A percentile compares a stretch with the other conserved stretches of the same genome.
Conservation (phyloP, 2,797 vertebrate genomes). For the Neosalanx taihuensis region DNA sequence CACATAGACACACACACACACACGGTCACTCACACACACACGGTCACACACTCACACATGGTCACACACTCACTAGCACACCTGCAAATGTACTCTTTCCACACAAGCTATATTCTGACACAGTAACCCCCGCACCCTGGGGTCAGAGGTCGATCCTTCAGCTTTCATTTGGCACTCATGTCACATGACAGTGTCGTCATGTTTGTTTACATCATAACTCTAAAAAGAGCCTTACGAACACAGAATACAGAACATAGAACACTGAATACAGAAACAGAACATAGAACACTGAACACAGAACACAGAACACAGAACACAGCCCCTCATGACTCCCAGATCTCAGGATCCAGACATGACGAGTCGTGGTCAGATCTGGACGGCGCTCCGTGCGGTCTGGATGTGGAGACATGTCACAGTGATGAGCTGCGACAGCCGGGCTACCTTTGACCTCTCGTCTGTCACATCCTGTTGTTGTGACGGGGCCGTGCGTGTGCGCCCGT, state of each 20-base stretch:
- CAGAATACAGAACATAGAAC: too few relatives aligned
- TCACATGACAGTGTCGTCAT: too few relatives aligned
- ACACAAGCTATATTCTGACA: too few relatives aligned
- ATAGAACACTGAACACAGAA: neutral
- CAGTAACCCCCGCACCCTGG: too few relatives aligned
- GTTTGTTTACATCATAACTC: too few relatives aligned
- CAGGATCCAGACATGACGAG: neutral
- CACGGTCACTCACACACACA: neutral
- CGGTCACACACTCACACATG: neutral
- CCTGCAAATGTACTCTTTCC: too few relatives aligned
- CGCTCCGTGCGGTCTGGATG: slow-evolving; percentile 37
- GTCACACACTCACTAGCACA: neutral
- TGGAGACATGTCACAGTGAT: slow-evolving; percentile 48
- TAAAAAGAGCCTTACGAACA: too few relatives aligned
- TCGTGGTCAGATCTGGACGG: slow-evolving; percentile 26
- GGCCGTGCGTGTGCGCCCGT: slow-evolving; percentile 1
- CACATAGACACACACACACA: neutral
- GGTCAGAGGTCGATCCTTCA: too few relatives aligned
- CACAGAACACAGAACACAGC: neutral
- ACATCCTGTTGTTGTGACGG: slow-evolving; percentile 55
- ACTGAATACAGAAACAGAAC: too few relatives aligned
- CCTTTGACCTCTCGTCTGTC: slow-evolving; percentile 70
- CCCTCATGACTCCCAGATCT: neutral
- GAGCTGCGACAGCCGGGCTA: slow-evolving; percentile 66
- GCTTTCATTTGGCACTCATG: too few relatives aligned